A percentile compares a stretch with the other conserved stretches of the same genome.
Conservation (phyloP, 2,888 invertebrate genomes). For the Lucinisca nassula region DNA sequence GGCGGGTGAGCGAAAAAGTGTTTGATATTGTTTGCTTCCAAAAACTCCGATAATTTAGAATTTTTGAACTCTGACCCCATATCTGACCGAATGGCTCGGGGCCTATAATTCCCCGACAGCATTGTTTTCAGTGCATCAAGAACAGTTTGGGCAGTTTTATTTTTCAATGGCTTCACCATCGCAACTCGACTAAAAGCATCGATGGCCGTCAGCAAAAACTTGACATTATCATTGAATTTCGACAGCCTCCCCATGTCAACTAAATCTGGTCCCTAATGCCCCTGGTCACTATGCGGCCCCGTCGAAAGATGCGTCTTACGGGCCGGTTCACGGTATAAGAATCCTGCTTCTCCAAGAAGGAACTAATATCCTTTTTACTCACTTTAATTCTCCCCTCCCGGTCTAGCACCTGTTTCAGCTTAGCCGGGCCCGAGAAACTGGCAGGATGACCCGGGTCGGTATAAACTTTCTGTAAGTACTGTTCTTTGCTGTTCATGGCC, state of each 20-base stretch:
- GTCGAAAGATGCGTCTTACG: not conserved
- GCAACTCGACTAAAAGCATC: conserved; percentile 4
- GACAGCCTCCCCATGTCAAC: conserved; percentile 10
- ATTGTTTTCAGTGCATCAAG: not conserved
- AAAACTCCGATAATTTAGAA: not conserved
- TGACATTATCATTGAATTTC: not conserved
- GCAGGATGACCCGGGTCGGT: not conserved
- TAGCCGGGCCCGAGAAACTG: not conserved
- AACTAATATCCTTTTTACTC: not conserved
- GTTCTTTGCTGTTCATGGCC: not conserved
- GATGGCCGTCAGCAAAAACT: conserved; percentile 3
- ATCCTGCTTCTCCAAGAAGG: not conserved
- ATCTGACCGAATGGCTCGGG: not conserved
- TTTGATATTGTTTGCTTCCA: not conserved
- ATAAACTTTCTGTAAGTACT: not conserved
- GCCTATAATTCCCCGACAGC: not conserved
- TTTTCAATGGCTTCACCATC: not conserved
- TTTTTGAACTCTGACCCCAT: not conserved
- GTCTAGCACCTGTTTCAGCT: not conserved
- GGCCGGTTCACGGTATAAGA: conserved; percentile 11
- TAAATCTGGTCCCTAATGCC: conserved; percentile 1
- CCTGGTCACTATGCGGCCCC: not conserved
- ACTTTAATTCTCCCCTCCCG: not conserved
- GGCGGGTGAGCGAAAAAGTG: conserved; percentile 8
- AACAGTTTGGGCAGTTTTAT: not conserved